Percentiles rank a stretch among this genome's conserved stretches.
Evolutionary conservation across 2,797 vertebrate species (phyloP).

Genomic region (Neomorphus geoffroyi): DNA sequence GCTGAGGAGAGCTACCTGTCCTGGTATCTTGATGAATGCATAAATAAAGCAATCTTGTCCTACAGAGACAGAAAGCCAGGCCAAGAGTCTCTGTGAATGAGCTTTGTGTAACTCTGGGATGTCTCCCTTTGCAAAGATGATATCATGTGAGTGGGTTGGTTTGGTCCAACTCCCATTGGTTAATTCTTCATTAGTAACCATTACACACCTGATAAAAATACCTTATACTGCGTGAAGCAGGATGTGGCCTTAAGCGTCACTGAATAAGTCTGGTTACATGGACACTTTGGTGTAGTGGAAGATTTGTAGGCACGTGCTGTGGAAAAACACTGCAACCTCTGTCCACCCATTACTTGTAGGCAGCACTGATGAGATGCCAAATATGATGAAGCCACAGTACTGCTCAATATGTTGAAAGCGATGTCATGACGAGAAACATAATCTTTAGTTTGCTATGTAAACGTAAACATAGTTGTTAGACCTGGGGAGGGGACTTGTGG

Average conservation of each 20-base stretch:
- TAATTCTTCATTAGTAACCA: constrained; percentile 52
- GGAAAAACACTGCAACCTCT: background rate
- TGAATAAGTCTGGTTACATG: background rate
- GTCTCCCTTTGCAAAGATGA: constrained; percentile 7
- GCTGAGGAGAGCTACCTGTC: background rate
- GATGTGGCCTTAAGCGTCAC: constrained; percentile 28
- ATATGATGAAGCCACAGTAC: background rate
- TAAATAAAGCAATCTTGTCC: background rate
- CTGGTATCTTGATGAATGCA: background rate
- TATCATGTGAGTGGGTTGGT: constrained; percentile 9
- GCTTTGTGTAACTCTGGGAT: background rate
- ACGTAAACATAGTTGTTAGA: background rate
- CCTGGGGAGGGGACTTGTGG: background rate
- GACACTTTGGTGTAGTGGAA: background rate
- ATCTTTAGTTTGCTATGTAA: background rate
- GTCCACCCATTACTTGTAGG: background rate
- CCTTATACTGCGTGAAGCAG: background rate
- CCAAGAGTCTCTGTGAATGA: background rate
- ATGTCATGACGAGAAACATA: background rate
- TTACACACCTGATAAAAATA: constrained; percentile 41
- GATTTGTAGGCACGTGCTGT: background rate
- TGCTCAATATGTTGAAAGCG: background rate
- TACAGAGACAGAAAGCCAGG: background rate
- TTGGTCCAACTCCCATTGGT: constrained; percentile 40
- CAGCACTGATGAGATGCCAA: background rate